These are phyloP conservation scores for Antrozous pallidus DNA, from an alignment of 2,797 vertebrate genomes.

Conservation along the genomic window DNA sequence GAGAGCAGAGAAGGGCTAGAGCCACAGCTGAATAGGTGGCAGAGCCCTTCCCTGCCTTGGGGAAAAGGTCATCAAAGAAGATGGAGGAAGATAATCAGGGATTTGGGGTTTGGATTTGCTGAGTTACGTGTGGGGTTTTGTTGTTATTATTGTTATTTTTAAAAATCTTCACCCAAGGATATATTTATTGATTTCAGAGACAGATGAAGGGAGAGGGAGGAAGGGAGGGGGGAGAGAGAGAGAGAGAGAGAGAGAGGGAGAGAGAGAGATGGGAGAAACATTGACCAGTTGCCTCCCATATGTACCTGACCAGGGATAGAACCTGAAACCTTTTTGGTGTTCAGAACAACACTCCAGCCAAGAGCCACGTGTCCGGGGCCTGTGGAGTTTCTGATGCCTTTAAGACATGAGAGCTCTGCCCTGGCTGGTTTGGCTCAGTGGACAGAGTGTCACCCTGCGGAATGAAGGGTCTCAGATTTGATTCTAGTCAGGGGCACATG, in stretches of 20 bases:
- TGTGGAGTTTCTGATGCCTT: neutral
- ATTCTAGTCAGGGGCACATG: too few relatives aligned
- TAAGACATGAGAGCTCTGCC: neutral
- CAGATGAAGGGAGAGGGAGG: neutral
- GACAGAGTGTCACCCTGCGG: too few relatives aligned
- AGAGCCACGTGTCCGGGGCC: neutral
- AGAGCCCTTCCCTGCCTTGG: neutral
- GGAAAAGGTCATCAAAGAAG: neutral
- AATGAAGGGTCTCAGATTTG: too few relatives aligned
- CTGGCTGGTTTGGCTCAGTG: too few relatives aligned
- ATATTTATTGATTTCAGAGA: neutral
- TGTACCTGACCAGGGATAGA: neutral
- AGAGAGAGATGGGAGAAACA: neutral
- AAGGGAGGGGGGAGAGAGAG: too few relatives aligned
- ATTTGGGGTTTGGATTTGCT: neutral
- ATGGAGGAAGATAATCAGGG: neutral
- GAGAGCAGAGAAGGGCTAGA: neutral
- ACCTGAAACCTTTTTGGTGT: neutral
- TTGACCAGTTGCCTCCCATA: neutral
- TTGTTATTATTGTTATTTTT: neutral
- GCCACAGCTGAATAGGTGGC: neutral
- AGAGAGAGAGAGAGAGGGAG: too few relatives aligned
- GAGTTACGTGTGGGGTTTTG: neutral
- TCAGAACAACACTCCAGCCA: neutral
- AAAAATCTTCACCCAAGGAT: neutral